A percentile compares a stretch with the other conserved stretches of the same genome.
Evolutionary conservation across 2,888 invertebrate species (phyloP).

Genomic region (Acholoe squamosa): DNA sequence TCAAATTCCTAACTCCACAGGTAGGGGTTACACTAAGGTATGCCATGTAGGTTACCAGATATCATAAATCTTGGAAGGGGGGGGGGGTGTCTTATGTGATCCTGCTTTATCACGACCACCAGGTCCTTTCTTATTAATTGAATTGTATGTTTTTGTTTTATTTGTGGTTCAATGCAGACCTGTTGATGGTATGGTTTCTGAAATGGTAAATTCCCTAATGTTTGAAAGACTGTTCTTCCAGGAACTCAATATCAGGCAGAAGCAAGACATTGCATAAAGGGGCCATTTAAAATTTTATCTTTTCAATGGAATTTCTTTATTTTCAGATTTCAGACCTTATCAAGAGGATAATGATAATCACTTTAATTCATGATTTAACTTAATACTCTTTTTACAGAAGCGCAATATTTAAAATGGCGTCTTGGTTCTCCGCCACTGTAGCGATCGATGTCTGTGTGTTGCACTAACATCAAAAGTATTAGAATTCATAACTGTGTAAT

Average conservation of each 20-base stretch:
- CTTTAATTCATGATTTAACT: background rate
- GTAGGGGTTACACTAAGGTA: too few relatives aligned
- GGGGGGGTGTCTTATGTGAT: too few relatives aligned
- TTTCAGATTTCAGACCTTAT: background rate
- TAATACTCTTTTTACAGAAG: slow-evolving; percentile 1
- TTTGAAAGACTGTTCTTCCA: background rate
- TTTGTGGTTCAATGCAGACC: slow-evolving; percentile 4
- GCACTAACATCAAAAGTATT: slow-evolving; percentile 55
- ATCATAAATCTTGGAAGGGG: too few relatives aligned
- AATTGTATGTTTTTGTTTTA: background rate
- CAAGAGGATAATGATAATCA: background rate
- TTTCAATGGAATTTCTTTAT: background rate
- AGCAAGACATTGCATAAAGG: background rate
- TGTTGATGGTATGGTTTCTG: slow-evolving; percentile 43
- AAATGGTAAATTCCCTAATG: slow-evolving; percentile 10
- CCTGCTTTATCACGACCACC: too few relatives aligned
- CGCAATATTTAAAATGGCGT: background rate
- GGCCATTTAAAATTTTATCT: background rate
- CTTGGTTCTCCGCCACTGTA: background rate
- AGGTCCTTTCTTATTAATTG: background rate
- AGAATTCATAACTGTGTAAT: background rate
- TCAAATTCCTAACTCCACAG: too few relatives aligned
- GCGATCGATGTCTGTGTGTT: slow-evolving; percentile 20
- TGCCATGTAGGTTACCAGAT: too few relatives aligned
- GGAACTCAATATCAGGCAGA: background rate